phyloP scores from a whole-genome alignment of 2,888 invertebrate species.

The Mesodorylaimus sp. region DNA sequence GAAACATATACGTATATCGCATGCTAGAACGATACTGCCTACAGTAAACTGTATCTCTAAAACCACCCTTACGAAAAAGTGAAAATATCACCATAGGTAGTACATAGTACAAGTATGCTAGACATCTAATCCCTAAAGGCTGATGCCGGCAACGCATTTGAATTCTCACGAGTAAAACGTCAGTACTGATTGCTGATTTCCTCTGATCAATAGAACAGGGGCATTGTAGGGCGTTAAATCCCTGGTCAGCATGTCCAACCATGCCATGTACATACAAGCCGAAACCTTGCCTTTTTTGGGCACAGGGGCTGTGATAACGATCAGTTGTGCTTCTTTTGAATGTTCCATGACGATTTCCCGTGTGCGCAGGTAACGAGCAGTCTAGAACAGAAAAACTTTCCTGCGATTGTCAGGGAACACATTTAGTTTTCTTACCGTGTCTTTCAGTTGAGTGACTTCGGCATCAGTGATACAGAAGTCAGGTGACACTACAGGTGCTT shows the following conservation, averaged over 20 bases:
- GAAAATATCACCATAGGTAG: too few species aligned
- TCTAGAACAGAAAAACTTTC: slow-evolving; percentile 31
- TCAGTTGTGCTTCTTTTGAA: slow-evolving; percentile 58
- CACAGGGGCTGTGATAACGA: slow-evolving; percentile 80
- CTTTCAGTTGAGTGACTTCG: too few species aligned
- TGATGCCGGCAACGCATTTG: too few species aligned
- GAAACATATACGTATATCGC: too few species aligned
- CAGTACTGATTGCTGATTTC: slow-evolving; percentile 40
- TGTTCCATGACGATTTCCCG: slow-evolving; percentile 63
- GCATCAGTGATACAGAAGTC: too few species aligned
- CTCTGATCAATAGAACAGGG: slow-evolving; percentile 50
- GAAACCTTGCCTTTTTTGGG: slow-evolving; percentile 75
- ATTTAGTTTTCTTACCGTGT: too few species aligned
- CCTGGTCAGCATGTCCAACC: slow-evolving; percentile 72
- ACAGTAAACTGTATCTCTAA: too few species aligned
- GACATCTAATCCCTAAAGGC: too few species aligned
- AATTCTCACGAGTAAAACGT: slow-evolving; percentile 39
- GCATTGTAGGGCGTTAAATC: slow-evolving; percentile 46
- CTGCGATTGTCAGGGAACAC: neutral
- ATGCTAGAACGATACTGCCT: too few species aligned
- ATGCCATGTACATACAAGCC: slow-evolving; percentile 79
- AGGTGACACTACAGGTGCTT: too few species aligned
- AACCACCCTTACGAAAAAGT: too few species aligned
- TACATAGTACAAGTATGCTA: too few species aligned
- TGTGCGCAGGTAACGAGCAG: slow-evolving; percentile 67